phyloP scores from a whole-genome alignment of 1,140 invertebrate genomes.

The Leptinotarsa defecta region DNA sequence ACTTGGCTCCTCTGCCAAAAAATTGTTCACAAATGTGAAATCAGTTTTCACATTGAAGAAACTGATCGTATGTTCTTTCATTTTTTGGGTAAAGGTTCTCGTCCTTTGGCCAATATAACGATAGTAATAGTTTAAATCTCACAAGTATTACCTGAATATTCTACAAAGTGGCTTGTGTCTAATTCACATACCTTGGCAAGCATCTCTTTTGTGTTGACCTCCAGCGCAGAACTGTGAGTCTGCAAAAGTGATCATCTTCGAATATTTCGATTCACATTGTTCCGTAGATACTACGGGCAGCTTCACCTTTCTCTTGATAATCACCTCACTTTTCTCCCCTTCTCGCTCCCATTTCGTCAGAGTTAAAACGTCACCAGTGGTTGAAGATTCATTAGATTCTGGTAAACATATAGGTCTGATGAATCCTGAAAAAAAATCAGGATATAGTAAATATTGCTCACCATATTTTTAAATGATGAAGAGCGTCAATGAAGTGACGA shows the following conservation, averaged over 20 bases:
- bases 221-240: constrained; percentile 66
- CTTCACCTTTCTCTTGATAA: constrained; percentile 51
- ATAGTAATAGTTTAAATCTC: no score
- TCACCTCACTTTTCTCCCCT: constrained; percentile 64
- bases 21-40: no score
- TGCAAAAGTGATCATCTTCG: constrained; percentile 44
- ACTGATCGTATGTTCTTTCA: no score
- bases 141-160: no score
- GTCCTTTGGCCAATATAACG: no score
- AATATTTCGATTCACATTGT: constrained; percentile 52
- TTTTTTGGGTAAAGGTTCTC: no score
- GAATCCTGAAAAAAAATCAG: constrained; percentile 49
- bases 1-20: no score
- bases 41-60: no score
- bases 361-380: constrained; percentile 53
- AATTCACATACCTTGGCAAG: constrained; percentile 58
- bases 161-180: no score
- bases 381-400: constrained; percentile 39
- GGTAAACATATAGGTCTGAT: constrained; percentile 76
- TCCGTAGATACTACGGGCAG: constrained; percentile 56
- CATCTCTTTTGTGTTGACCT: constrained; percentile 65
- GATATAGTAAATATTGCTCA: background rate
- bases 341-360: constrained; percentile 73
- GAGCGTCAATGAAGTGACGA: background rate
- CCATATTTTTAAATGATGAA: background rate